Evolutionary conservation across 2,888 invertebrate genomes (phyloP).

Genomic region (Aphrophora alni): DNA sequence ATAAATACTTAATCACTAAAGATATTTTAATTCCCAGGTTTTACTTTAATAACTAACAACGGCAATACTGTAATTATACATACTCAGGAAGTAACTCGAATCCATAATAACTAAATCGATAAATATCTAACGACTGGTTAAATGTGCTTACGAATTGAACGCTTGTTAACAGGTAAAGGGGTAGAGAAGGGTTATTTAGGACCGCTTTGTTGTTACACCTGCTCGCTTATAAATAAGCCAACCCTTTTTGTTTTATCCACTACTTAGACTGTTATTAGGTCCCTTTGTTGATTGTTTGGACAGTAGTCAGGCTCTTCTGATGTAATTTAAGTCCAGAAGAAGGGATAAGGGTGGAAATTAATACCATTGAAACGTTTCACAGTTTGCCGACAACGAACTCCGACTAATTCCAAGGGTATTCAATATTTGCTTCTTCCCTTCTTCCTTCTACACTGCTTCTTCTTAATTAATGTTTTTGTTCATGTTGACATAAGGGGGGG

Average conservation of each 20-base stretch:
- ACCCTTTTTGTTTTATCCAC: background rate
- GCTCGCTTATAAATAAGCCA: background rate
- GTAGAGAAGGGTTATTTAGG: background rate
- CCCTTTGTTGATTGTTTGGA: background rate
- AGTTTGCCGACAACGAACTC: background rate
- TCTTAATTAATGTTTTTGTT: constrained; percentile 6
- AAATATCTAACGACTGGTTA: background rate
- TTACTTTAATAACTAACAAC: no score
- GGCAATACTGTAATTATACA: background rate
- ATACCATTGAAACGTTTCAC: background rate
- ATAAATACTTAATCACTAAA: no score
- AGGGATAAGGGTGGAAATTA: background rate
- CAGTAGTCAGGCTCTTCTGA: background rate
- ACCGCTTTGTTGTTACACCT: background rate
- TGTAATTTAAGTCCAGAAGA: background rate
- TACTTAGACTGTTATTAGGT: background rate
- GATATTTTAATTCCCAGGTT: no score
- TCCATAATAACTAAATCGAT: background rate
- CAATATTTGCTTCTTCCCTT: background rate
- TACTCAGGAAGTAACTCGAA: no score
- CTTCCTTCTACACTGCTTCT: no score
- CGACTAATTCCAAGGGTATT: background rate
- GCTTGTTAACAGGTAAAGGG: background rate
- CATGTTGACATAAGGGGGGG: background rate
- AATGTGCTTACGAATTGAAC: background rate